A percentile compares a stretch with the other conserved stretches of the same genome.
Conservation (phyloP, 2,113 vertebrate genomes). For the Psammodynastes pulverulentus region DNA sequence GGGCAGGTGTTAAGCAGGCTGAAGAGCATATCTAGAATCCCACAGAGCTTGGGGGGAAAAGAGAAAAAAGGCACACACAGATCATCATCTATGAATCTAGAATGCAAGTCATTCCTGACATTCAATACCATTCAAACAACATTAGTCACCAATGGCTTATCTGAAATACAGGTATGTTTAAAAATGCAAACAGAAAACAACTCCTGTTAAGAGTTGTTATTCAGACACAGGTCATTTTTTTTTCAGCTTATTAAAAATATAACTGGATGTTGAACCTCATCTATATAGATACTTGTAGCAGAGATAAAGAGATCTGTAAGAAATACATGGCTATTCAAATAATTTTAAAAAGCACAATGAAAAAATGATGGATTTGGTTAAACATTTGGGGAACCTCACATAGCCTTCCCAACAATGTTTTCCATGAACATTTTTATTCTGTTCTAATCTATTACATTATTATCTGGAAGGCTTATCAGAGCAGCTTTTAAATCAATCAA, state of each 20-base stretch:
- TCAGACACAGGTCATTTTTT: not conserved
- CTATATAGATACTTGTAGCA: not conserved
- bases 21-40: slow-evolving; percentile 84
- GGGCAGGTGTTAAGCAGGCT: slow-evolving; percentile 84
- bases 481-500: not conserved
- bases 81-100: slow-evolving; percentile 38
- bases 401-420: not conserved
- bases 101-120: not conserved
- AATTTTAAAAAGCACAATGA: not conserved
- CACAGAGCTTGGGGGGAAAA: slow-evolving; percentile 72
- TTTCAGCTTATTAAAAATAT: not conserved
- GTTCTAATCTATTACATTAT: not conserved
- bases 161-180: not conserved
- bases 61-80: slow-evolving; percentile 38
- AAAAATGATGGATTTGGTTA: not conserved
- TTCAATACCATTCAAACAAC: not conserved
- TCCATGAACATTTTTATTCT: not conserved
- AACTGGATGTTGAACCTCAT: not conserved
- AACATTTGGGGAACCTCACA: not conserved
- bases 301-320: not conserved
- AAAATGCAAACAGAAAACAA: not conserved
- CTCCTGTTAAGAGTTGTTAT: not conserved
- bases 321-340: not conserved
- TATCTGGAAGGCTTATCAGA: not conserved
- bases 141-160: not conserved